Evolutionary conservation across 2,888 invertebrate species (phyloP), one percentile per base, ranked within the genome.

Genomic region (Hesperia comma): DNA sequence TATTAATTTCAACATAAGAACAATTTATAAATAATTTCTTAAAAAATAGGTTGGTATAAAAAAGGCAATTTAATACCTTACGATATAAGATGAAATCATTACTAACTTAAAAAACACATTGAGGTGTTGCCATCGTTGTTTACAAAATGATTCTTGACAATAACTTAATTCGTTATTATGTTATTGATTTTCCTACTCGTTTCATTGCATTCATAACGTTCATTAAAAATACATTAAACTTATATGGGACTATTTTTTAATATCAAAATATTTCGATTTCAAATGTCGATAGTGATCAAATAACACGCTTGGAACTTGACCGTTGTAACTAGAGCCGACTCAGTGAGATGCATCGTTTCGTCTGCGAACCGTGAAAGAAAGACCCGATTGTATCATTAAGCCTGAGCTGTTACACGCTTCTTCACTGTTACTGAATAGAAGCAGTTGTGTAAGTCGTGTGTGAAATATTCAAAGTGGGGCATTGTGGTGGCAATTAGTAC

Each of bases 241-340:
- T 26, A 4, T 5, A 26, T 26, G 2, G 26, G 26, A 26, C 2
- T 26, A 4, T 2, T 37, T 37, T 37, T 1, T 46, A 46, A 17
- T 46, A 46, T 19, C 8, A 46, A 46, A 43, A 46, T 46, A 4
- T 46, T 46, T 46, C 19, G 19, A 46, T 49, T 19, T 70, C 72
- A 67, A 72, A 71, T 71, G 67, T 63, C 68, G 68, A 61, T 68
- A 40, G 61, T 61, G 67, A 77, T 77, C 81, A 74, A 70, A 80
- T 87, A 85, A 83, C 86, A 84, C n/a, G 83, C 80, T 81, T 80
- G 71, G 74, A 76, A 74, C 78, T 74, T 76, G 76, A 75, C 75
- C 73, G 75, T 70, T 63, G 79, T 75, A 80, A 81, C 72, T 63
- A 63, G 73, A 81, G 71, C 70, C 68, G 56, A 61, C 67, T 67